Base-by-base conservation (phyloP, 2,797 vertebrate genomes). In the Rhinoraja longicauda region DNA sequence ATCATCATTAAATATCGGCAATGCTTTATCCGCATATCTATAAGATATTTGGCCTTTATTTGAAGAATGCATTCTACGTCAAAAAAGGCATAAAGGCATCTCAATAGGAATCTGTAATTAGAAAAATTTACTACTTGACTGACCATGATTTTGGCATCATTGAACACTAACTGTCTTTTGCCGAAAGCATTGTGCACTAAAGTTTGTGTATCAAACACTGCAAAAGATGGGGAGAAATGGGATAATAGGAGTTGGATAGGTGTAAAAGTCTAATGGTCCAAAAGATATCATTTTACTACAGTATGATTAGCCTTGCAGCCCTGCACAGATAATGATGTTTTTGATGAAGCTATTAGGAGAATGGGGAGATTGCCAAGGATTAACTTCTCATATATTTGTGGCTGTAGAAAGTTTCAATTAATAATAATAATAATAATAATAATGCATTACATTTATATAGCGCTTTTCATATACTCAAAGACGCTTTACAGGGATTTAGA, bases 351-450 rank as follows among this genome's bases (percentile, higher is more conserved):
- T 90, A 72, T 72, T 45, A 72, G 19, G 12, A 26, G 36, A 73
- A 21, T 45, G 67, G 70, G 67, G 73, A 73, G 32, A 72, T 45
- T 26, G 36, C 32, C 62, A 90, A 36, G 59, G 17, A 90, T 90
- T 62, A 86, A 62, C 29, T 86, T 86, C 9, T 59, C n/a, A 32
- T 64, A 62, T 70, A 90, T 90, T 67, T 90, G 29, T 70, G 90
- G 64, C 36, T 17, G 19, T 90, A 9, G 86, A 70, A 90, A 70
- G n/a, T 67, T 19, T 90, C 64, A 45, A 72, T 72, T 73, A 91
- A 53, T 67, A 62, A n/a, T n/a, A n/a, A n/a, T n/a, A n/a, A n/a
- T n/a, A n/a, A n/a, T n/a, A n/a, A n/a, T n/a, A n/a, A n/a, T n/a
- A n/a, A n/a, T n/a, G n/a, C n/a, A n/a, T n/a, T n/a, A n/a, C n/a